phyloP scores from a whole-genome alignment of 2,888 invertebrate genomes.

The Apamea monoglypha region DNA sequence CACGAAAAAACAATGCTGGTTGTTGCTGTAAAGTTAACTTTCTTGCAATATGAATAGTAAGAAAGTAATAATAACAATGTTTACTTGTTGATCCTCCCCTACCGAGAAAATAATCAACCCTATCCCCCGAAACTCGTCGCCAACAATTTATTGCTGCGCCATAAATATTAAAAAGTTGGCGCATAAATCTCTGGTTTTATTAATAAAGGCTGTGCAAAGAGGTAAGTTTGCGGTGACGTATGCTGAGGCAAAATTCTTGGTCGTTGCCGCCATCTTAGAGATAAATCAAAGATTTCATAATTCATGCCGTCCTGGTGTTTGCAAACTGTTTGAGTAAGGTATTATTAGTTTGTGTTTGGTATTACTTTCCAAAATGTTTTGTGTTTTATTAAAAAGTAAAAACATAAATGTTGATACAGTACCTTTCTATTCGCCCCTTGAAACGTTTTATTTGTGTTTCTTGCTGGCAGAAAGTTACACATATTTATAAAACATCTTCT shows the following conservation, averaged over 20 bases:
- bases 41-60: conserved; percentile 51
- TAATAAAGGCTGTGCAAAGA: conserved; percentile 81
- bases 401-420: not conserved
- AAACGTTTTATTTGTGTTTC: not conserved
- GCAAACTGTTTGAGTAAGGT: conserved; percentile 17
- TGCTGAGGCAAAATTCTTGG: conserved; percentile 76
- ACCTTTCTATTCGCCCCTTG: not conserved
- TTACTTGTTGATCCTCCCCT: conserved; percentile 86
- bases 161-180: conserved; percentile 90
- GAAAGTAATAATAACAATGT: conserved; percentile 66
- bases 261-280: conserved; percentile 45
- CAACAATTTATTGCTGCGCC: conserved; percentile 86
- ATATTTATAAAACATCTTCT: not conserved
- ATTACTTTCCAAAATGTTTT: not conserved
- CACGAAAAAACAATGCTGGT: not conserved
- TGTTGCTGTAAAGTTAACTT: not conserved
- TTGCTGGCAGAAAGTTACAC: not conserved
- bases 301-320: conserved; percentile 47
- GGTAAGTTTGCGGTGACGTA: conserved; percentile 75
- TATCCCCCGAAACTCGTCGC: conserved; percentile 83
- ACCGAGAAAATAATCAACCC: conserved; percentile 86
- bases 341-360: conserved; percentile 17
- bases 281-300: conserved; percentile 61
- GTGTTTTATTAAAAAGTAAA: not conserved
- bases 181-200: conserved; percentile 87